phyloP scores from a whole-genome alignment of 2,113 vertebrate genomes.

The Trogon melanurus region DNA sequence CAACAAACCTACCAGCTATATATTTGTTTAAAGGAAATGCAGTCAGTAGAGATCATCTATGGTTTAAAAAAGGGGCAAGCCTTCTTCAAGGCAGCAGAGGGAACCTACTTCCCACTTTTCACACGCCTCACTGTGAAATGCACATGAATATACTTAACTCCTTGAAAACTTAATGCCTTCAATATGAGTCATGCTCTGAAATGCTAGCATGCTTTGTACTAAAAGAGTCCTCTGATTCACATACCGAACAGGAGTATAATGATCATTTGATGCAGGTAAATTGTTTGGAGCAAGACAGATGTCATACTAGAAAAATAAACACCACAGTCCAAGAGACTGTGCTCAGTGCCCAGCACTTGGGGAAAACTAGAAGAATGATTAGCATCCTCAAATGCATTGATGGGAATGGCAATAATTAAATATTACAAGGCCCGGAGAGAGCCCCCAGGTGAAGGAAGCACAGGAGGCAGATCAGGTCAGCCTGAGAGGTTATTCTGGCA shows the following conservation, averaged over 20 bases:
- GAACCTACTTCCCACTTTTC: conserved; percentile 56
- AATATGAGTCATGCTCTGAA: background rate
- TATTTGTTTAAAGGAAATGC: background rate
- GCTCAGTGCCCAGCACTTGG: background rate
- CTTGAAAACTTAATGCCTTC: background rate
- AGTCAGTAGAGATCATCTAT: background rate
- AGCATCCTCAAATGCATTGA: background rate
- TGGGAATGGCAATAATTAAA: background rate
- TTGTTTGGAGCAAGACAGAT: background rate
- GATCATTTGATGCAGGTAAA: background rate
- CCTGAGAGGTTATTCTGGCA: background rate
- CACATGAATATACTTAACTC: background rate
- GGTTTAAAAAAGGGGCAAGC: background rate
- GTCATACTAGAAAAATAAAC: background rate
- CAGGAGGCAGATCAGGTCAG: background rate
- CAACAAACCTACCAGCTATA: background rate
- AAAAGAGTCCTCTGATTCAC: background rate
- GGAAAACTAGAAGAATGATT: background rate
- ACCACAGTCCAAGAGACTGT: background rate
- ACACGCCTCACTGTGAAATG: background rate
- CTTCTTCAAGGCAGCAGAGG: conserved; percentile 43
- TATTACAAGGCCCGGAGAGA: background rate
- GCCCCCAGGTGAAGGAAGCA: background rate
- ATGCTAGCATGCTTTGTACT: background rate
- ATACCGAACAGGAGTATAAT: background rate